A percentile compares a stretch with the other conserved stretches of the same genome.
Evolutionary conservation across 2,888 invertebrate species (phyloP).

Genomic region (Orthonychiurus folsomi): DNA sequence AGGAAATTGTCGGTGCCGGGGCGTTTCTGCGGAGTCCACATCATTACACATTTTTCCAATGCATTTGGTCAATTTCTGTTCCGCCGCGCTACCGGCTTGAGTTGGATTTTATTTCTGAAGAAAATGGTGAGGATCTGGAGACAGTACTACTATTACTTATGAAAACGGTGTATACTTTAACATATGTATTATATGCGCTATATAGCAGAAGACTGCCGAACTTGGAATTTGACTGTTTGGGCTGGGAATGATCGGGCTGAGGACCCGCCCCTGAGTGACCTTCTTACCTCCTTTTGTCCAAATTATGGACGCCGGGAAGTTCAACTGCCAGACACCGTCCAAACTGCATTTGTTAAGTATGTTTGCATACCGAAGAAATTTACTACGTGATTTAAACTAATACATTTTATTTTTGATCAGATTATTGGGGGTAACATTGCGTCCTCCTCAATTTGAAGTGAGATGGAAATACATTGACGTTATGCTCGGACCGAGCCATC

Average conservation of each 20-base stretch:
- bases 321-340: slow-evolving; percentile 60
- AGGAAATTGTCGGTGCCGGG: slow-evolving; percentile 30
- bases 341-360: slow-evolving; percentile 63
- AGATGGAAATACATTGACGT: slow-evolving; percentile 37
- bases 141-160: neutral
- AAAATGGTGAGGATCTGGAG: slow-evolving; percentile 28
- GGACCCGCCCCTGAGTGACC: slow-evolving; percentile 50
- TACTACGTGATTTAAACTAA: neutral
- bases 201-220: slow-evolving; percentile 38
- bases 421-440: slow-evolving; percentile 32
- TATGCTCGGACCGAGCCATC: slow-evolving; percentile 25
- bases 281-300: slow-evolving; percentile 62
- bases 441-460: slow-evolving; percentile 38
- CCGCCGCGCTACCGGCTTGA: slow-evolving; percentile 33
- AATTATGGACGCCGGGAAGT: slow-evolving; percentile 59
- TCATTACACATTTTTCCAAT: slow-evolving; percentile 36
- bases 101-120: slow-evolving; percentile 37
- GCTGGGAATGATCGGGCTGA: slow-evolving; percentile 16
- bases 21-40: slow-evolving; percentile 13
- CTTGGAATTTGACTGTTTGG: slow-evolving; percentile 39
- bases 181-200: neutral
- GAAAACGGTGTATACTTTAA: neutral
- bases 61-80: slow-evolving; percentile 32
- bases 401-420: slow-evolving; percentile 21
- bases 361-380: neutral